Conservation (phyloP, 2,113 vertebrate genomes). For the Salvator merianae region DNA sequence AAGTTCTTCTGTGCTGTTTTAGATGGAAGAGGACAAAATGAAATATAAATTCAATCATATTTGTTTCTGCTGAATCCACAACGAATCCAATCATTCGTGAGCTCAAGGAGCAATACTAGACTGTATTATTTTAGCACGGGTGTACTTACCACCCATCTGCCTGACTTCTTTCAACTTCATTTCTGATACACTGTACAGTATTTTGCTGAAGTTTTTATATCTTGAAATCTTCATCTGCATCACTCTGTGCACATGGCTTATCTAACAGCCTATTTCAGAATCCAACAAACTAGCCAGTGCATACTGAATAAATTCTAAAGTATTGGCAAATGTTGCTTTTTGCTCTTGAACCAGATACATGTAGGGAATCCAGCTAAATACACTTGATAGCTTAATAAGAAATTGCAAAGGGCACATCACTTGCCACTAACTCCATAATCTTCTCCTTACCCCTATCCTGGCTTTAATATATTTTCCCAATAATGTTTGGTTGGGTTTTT, state of each 20-base stretch:
- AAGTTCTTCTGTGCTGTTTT: slow-evolving; percentile 92
- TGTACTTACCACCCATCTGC: background rate
- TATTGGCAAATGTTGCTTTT: background rate
- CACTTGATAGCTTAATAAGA: background rate
- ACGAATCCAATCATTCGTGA: background rate
- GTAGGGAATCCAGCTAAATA: background rate
- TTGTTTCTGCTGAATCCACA: rapidly evolving
- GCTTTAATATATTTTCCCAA: background rate
- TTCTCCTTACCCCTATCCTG: background rate
- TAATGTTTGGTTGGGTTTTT: background rate
- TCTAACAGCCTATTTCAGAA: background rate
- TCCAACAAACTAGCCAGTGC: background rate
- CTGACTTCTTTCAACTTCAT: background rate
- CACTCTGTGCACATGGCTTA: background rate
- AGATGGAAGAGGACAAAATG: slow-evolving; percentile 38
- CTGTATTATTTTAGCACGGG: background rate
- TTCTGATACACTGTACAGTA: background rate
- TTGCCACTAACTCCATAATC: background rate
- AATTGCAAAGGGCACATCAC: background rate
- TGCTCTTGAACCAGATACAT: background rate
- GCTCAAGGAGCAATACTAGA: background rate
- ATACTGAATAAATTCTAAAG: background rate
- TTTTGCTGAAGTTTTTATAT: background rate
- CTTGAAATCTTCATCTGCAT: background rate
- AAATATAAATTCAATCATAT: slow-evolving; percentile 8